Evolutionary conservation across 2,797 vertebrate species (phyloP), one percentile per base, ranked within the genome.

Genomic region (Trachurus trachurus): DNA sequence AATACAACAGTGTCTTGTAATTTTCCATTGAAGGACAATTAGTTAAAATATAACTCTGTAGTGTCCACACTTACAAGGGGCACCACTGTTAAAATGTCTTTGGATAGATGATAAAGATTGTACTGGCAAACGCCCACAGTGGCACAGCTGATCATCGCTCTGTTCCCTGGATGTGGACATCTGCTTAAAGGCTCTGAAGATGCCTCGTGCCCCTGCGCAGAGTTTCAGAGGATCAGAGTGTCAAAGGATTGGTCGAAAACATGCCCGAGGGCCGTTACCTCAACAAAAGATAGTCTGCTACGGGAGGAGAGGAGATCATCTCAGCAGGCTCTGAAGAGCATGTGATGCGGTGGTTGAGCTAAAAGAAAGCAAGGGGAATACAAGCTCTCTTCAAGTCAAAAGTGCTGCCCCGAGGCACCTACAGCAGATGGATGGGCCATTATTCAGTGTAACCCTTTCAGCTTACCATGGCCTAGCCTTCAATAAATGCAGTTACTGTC

Each of bases 31-130:
- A 67, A 71, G 78, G 80, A 89, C 88, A 80, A 85, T 47, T 2
- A 3, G 57, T 71, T 78, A 66, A 90, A 89, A 88, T 65, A 82
- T 15, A 70, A 72, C 54, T 72, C 22, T 73, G 65, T 65, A 39
- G 67, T 77, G 74, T 87, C 74, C 78, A 45, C 56, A 78, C 44
- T 42, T 26, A 69, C 31, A 69, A 57, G 21, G 63, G 72, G 22
- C 69, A 74, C 72, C 22, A 39, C 61, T 59, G 49, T 77, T 77
- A 74, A 82, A 87, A 85, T 62, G 84, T 93, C 92, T 95, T 95
- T 92, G 91, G 93, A 87, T 85, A n/a, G 57, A 44, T 66, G 31
- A 76, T 76, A 31, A 74, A 85, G 88, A 93, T 93, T 90, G 87
- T 89, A 78, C 66, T 57, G 69, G 69, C 63, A 64, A 54, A 58